phyloP scores from a whole-genome alignment of 2,888 invertebrate genomes.

The Melolontha melolontha region DNA sequence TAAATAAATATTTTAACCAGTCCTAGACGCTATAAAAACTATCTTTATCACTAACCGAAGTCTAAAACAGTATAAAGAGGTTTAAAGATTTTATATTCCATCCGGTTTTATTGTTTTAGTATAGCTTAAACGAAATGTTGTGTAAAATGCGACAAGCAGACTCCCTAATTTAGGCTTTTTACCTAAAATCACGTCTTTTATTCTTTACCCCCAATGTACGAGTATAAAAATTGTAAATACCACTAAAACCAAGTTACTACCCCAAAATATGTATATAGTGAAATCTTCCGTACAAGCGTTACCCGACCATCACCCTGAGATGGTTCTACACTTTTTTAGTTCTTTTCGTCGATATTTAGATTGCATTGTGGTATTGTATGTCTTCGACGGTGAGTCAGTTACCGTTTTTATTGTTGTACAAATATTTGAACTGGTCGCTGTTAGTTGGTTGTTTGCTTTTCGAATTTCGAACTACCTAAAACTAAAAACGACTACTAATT shows the following conservation, averaged over 20 bases:
- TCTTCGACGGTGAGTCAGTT: constrained; percentile 23
- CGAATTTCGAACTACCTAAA: constrained; percentile 40
- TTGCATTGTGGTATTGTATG: too few species aligned
- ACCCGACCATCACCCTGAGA: too few species aligned
- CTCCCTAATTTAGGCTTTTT: constrained; percentile 28
- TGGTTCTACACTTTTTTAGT: too few species aligned
- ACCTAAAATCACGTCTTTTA: constrained; percentile 4
- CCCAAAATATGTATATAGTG: too few species aligned
- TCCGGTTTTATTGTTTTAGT: constrained; percentile 25
- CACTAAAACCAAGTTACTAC: too few species aligned
- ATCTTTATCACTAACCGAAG: neutral
- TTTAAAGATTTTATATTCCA: neutral
- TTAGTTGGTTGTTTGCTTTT: constrained; percentile 26
- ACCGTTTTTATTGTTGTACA: constrained; percentile 36
- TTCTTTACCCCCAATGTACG: too few species aligned
- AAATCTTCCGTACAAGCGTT: too few species aligned
- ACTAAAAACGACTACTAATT: constrained; percentile 35
- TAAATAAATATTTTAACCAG: neutral
- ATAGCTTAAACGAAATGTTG: neutral
- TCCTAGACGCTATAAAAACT: neutral
- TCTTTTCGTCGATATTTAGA: too few species aligned
- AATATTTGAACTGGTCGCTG: constrained; percentile 31
- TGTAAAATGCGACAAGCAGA: neutral
- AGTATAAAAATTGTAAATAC: too few species aligned
- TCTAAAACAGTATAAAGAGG: neutral